phyloP scores from a whole-genome alignment of 2,113 vertebrate genomes.

The Synodontis membranacea region DNA sequence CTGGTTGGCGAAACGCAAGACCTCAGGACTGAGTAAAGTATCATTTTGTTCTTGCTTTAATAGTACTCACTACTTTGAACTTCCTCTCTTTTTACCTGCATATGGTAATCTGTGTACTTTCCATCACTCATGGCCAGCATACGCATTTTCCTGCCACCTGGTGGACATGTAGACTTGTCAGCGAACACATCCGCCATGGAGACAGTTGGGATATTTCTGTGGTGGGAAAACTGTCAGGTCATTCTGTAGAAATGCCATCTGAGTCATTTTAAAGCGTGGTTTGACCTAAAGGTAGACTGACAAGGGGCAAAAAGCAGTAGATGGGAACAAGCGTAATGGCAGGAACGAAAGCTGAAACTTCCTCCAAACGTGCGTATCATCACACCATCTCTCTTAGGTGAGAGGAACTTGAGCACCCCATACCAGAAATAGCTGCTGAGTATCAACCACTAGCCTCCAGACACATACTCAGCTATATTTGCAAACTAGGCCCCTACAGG shows the following conservation, averaged over 20 bases:
- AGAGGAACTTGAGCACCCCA: slow-evolving; percentile 21
- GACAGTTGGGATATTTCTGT: not conserved
- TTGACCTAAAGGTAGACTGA: slow-evolving; percentile 12
- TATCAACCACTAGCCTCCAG: slow-evolving; percentile 33
- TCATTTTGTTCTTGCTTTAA: not conserved
- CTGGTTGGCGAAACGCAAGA: not conserved
- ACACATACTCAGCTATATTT: not conserved
- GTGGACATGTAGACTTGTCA: not conserved
- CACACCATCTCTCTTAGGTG: slow-evolving; percentile 46
- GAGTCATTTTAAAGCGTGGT: slow-evolving; percentile 28
- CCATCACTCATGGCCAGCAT: not conserved
- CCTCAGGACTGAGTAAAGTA: not conserved
- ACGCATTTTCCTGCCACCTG: slow-evolving; percentile 10
- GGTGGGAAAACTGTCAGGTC: slow-evolving; percentile 9
- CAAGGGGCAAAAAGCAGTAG: not conserved
- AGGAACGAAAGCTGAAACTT: slow-evolving; percentile 28
- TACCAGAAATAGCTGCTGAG: slow-evolving; percentile 30
- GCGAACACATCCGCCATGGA: not conserved
- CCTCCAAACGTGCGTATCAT: slow-evolving; percentile 41
- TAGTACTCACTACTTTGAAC: not conserved
- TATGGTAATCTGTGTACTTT: not conserved
- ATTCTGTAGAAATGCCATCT: slow-evolving; percentile 5
- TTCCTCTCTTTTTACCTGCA: not conserved
- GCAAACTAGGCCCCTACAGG: slow-evolving; percentile 1
- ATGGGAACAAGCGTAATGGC: slow-evolving; percentile 13